These are phyloP conservation scores for Mimas tiliae DNA, from an alignment of 2,888 invertebrate species.

Conservation along the genomic window DNA sequence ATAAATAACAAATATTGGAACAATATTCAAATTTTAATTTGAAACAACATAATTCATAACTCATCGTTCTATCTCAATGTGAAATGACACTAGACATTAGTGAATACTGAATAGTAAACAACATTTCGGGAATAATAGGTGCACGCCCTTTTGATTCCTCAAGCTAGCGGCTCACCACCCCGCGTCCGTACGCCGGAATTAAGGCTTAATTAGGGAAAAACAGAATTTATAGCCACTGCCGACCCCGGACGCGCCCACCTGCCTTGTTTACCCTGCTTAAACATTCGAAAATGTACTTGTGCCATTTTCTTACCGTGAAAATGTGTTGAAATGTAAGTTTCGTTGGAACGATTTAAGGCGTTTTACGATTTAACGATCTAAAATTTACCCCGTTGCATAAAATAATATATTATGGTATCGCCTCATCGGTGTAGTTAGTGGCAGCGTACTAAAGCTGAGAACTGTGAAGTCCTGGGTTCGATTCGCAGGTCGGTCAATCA, in stretches of 20 bases:
- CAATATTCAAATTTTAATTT: neutral
- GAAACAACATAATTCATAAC: too few species aligned
- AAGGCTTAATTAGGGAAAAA: constrained; percentile 83
- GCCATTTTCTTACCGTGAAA: constrained; percentile 34
- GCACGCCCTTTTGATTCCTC: constrained; percentile 24
- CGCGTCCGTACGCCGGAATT: constrained; percentile 55
- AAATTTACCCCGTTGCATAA: too few species aligned
- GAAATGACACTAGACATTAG: neutral
- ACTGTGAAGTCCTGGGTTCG: too few species aligned
- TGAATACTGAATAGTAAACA: constrained; percentile 21
- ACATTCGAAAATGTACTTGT: constrained; percentile 31
- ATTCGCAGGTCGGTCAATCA: too few species aligned
- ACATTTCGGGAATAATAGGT: constrained; percentile 4
- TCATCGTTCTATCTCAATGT: neutral
- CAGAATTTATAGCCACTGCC: constrained; percentile 74
- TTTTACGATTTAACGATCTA: too few species aligned
- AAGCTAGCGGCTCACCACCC: constrained; percentile 16
- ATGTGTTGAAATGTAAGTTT: constrained; percentile 38
- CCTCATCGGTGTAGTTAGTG: too few species aligned
- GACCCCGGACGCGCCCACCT: constrained; percentile 64
- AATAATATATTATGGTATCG: too few species aligned
- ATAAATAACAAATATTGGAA: neutral
- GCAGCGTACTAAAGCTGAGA: too few species aligned
- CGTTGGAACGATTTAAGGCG: neutral
- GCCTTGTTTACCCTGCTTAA: constrained; percentile 58